A percentile compares a stretch with the other conserved stretches of the same genome.
Conservation (phyloP, 2,888 invertebrate genomes). For the Drosophila recens region DNA sequence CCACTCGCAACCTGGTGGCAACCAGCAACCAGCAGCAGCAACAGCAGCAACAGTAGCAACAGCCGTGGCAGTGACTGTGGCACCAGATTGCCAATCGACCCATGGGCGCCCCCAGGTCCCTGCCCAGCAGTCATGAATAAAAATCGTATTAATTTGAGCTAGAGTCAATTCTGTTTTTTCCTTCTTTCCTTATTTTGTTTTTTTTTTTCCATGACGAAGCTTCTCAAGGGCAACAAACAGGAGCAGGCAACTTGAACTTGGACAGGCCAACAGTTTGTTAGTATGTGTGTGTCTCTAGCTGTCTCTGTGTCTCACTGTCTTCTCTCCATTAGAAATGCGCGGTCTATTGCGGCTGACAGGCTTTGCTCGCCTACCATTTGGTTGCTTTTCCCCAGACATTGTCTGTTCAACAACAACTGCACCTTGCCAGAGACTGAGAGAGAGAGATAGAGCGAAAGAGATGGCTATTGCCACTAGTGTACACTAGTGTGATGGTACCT, state of each 20-base stretch:
- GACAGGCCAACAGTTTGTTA: constrained; percentile 2
- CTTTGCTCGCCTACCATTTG: constrained; percentile 27
- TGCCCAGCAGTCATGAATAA: constrained; percentile 71
- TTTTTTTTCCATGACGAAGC: neutral
- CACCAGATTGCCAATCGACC: constrained; percentile 76
- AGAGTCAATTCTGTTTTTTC: constrained; percentile 57
- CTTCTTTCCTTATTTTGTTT: neutral
- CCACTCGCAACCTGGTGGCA: constrained; percentile 41
- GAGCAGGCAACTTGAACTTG: constrained; percentile 60
- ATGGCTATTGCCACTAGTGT: neutral
- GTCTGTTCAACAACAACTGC: constrained; percentile 41
- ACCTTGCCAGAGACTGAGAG: constrained; percentile 40
- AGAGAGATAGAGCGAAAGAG: neutral
- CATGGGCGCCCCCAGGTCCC: constrained; percentile 54
- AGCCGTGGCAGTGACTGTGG: constrained; percentile 39
- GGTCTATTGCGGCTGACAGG: constrained; percentile 65
- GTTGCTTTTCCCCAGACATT: constrained; percentile 52
- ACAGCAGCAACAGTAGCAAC: constrained; percentile 1
- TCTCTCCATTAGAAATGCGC: constrained; percentile 77
- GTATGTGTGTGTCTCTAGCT: constrained; percentile 1
- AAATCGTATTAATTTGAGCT: constrained; percentile 79
- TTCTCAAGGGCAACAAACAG: constrained; percentile 55
- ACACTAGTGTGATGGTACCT: constrained; percentile 26
- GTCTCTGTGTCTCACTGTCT: constrained; percentile 13
- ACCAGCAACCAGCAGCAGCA: neutral